A percentile compares a stretch with the other conserved stretches of the same genome.
These are phyloP conservation scores for Smutsia gigantea DNA, from an alignment of 2,797 vertebrate genomes.

Conservation along the genomic window DNA sequence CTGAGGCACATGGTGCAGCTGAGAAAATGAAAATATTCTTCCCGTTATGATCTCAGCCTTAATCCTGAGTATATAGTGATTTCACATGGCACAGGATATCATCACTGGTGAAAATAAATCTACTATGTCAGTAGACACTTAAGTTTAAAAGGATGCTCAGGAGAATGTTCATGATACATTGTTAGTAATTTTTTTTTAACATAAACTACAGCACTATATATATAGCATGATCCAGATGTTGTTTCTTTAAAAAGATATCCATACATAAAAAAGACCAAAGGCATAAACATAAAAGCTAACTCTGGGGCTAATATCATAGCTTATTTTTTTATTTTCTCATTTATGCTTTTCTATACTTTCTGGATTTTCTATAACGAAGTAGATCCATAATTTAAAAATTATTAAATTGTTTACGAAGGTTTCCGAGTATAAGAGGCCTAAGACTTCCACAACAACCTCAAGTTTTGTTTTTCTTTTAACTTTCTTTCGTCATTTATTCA, in stretches of 20 bases:
- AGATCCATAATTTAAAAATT: slow-evolving; percentile 46
- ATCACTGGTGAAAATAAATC: slow-evolving; percentile 62
- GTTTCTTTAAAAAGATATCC: slow-evolving; percentile 7
- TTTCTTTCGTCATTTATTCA: neutral
- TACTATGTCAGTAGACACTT: slow-evolving; percentile 60
- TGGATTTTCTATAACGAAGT: slow-evolving; percentile 52
- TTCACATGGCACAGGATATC: slow-evolving; percentile 62
- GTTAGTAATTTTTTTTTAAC: slow-evolving; percentile 1
- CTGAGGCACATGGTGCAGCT: neutral
- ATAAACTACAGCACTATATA: neutral
- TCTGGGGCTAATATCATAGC: neutral
- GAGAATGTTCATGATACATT: neutral
- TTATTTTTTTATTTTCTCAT: slow-evolving; percentile 57
- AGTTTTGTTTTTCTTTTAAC: neutral
- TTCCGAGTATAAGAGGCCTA: neutral
- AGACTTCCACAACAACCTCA: neutral
- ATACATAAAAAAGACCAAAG: neutral
- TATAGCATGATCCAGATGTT: neutral
- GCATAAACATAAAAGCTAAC: slow-evolving; percentile 28
- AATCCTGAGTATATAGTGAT: slow-evolving; percentile 53
- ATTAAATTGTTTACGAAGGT: slow-evolving; percentile 43
- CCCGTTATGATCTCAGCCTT: neutral
- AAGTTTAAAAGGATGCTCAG: slow-evolving; percentile 16
- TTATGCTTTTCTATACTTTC: slow-evolving; percentile 7
- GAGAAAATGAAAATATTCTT: neutral